Evolutionary conservation across 2,888 invertebrate species (phyloP).

Genomic region (Lasiommata megera): DNA sequence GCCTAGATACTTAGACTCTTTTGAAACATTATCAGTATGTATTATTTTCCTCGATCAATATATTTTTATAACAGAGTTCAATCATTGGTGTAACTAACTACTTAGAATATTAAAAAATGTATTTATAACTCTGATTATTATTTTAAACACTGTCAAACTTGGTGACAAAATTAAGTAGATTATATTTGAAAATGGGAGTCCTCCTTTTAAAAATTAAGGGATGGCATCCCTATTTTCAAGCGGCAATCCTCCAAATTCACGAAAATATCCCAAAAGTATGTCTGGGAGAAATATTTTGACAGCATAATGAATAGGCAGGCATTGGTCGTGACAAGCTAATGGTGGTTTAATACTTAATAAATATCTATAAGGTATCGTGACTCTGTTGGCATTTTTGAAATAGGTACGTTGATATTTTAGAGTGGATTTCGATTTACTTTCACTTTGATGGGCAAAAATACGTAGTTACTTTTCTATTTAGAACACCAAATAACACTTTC

Average conservation of each 20-base stretch:
- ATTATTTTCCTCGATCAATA: no score
- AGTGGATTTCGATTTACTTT: constrained; percentile 2
- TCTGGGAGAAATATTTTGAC: constrained; percentile 77
- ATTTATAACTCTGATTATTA: no score
- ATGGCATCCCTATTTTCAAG: background rate
- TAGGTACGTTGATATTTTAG: background rate
- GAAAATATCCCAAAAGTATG: constrained; percentile 56
- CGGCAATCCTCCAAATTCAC: constrained; percentile 71
- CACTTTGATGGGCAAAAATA: background rate
- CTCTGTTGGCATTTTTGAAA: constrained; percentile 21
- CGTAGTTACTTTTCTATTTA: no score
- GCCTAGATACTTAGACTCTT: no score
- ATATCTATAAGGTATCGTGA: constrained; percentile 37
- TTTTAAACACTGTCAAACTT: no score
- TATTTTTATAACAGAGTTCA: no score
- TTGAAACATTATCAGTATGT: no score
- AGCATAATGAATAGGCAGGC: constrained; percentile 74
- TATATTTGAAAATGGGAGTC: background rate
- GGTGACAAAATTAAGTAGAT: no score
- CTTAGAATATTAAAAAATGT: no score
- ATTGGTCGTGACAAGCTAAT: constrained; percentile 60
- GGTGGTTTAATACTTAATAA: constrained; percentile 63
- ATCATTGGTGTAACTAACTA: no score
- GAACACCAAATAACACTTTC: background rate
- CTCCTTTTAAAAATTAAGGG: background rate